These are phyloP conservation scores for Alviniconcha strummeri DNA, from an alignment of 2,888 invertebrate genomes.

Conservation along the genomic window DNA sequence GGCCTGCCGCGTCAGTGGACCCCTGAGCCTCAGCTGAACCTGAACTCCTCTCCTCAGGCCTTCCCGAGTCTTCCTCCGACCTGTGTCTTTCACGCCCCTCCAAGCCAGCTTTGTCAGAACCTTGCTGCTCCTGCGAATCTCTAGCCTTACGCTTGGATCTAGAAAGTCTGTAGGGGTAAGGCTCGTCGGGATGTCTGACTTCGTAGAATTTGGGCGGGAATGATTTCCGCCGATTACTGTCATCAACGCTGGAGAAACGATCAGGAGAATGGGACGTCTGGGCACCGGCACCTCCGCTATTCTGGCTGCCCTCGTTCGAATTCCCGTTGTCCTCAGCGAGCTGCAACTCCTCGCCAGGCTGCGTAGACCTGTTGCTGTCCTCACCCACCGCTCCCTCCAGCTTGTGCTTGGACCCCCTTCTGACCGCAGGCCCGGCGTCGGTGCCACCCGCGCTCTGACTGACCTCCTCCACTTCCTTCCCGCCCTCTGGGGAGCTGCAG, in stretches of 20 bases:
- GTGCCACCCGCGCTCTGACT: background rate
- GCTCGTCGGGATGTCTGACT: slow-evolving; percentile 13
- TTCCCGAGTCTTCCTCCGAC: background rate
- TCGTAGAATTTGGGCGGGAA: background rate
- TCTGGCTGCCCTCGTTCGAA: background rate
- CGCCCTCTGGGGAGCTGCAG: slow-evolving; percentile 11
- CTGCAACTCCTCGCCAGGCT: background rate
- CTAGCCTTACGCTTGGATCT: background rate
- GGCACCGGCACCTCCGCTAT: background rate
- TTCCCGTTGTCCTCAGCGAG: background rate
- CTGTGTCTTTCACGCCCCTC: background rate
- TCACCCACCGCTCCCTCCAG: background rate
- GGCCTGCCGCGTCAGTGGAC: background rate
- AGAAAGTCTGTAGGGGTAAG: slow-evolving; percentile 8
- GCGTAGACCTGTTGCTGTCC: background rate
- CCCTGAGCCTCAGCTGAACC: background rate
- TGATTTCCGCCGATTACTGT: too few species aligned
- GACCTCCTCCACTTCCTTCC: background rate
- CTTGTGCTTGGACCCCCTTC: background rate
- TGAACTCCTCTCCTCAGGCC: background rate
- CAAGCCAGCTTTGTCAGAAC: background rate
- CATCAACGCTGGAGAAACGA: too few species aligned
- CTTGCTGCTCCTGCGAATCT: background rate
- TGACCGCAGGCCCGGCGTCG: background rate
- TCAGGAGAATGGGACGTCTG: too few species aligned